Evolutionary conservation across 2,797 vertebrate genomes (phyloP), one percentile per base, ranked within the genome.

Genomic region (Oryzias dopingdopingensis): DNA sequence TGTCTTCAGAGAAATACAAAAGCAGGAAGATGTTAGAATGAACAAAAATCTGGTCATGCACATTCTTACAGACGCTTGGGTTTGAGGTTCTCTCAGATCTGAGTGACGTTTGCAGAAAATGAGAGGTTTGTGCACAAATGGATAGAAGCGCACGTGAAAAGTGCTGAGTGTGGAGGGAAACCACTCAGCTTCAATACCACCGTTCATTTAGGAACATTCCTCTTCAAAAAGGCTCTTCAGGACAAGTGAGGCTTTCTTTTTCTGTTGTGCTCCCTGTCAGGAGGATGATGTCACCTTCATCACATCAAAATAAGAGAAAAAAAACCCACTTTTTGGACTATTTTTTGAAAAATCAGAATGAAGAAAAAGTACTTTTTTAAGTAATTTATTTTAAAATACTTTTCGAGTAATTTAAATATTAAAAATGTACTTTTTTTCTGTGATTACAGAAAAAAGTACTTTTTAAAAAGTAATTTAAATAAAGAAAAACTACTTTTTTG

Each of bases 1-100:
- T 50, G 80, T 58, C 59, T 64, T 79, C 61, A 56, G 64, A 81
- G 74, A 53, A 77, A 75, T 81, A 86, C 49, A 85, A 86, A 86
- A 71, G 80, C 81, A 77, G 72, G 71, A 66, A 77, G 76, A 59
- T 67, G 44, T 72, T 49, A 57, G 42, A 42, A 80, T 52, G 58
- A 56, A 70, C 65, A 50, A 65, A 78, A 76, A 77, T 72, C 48
- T 81, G 26, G 72, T 67, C 75, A 82, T 77, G 72, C 78, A 73
- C 52, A 54, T 76, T 43, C 60, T 72, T 52, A 55, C 43, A 46
- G 48, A 56, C 65, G 32, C 26, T 44, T 22, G 43, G 26, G 48
- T 51, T 59, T 5, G 24, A 18, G n/a, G 12, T 49, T 26, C 22
- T 37, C 18, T 50, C 29, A 32, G 24, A 14, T 37, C 12, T 49